phyloP scores from a whole-genome alignment of 2,113 vertebrate species.

The Xiphorhynchus elegans region DNA sequence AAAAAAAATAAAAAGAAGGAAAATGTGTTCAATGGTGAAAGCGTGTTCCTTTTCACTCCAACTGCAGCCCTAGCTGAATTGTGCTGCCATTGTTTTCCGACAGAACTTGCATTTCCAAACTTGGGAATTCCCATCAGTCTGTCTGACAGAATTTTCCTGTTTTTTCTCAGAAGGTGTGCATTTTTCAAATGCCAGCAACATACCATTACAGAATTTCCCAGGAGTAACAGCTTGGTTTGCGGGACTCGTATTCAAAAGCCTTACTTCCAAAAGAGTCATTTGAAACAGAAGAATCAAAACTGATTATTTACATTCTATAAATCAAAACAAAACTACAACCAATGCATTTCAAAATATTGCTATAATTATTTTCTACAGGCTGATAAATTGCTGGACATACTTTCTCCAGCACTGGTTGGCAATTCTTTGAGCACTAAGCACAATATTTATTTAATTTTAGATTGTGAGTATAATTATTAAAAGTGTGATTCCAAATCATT shows the following conservation, averaged over 20 bases:
- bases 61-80: constrained; percentile 56
- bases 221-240: constrained; percentile 77
- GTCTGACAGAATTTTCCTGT: constrained; percentile 85
- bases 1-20: neutral
- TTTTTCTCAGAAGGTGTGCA: constrained; percentile 80
- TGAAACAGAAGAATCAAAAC: constrained; percentile 60
- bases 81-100: constrained; percentile 60
- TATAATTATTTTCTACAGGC: constrained; percentile 38
- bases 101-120: constrained; percentile 66
- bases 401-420: constrained; percentile 40
- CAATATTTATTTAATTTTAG: constrained; percentile 36
- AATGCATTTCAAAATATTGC: constrained; percentile 61
- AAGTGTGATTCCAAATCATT: neutral
- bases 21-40: neutral
- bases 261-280: constrained; percentile 58
- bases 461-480: constrained; percentile 27
- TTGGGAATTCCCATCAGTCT: constrained; percentile 84
- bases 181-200: constrained; percentile 84
- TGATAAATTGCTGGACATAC: constrained; percentile 59
- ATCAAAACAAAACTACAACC: constrained; percentile 52
- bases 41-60: constrained; percentile 36
- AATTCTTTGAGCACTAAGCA: constrained; percentile 51
- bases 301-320: constrained; percentile 57
- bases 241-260: constrained; percentile 59
- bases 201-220: constrained; percentile 79